A percentile compares a stretch with the other conserved stretches of the same genome.
Evolutionary conservation across 2,888 invertebrate species (phyloP).

Genomic region (Selenia dentaria): DNA sequence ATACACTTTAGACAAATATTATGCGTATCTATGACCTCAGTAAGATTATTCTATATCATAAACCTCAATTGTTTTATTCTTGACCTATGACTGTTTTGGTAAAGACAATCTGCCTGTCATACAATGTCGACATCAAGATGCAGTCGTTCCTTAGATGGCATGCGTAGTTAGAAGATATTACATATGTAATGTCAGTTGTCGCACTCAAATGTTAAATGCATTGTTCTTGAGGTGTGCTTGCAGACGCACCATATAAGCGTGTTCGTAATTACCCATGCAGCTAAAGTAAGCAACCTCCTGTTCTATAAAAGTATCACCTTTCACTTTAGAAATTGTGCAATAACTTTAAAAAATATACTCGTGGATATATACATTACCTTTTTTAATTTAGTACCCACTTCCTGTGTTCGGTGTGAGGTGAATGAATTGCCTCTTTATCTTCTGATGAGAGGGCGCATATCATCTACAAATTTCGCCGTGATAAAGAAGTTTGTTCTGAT

Average conservation of each 20-base stretch:
- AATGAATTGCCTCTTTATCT: too few species aligned
- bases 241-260: slow-evolving; percentile 35
- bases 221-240: slow-evolving; percentile 58
- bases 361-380: too few species aligned
- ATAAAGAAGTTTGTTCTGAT: too few species aligned
- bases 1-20: too few species aligned
- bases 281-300: slow-evolving; percentile 8
- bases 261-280: slow-evolving; percentile 22
- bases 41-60: slow-evolving; percentile 5
- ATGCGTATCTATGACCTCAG: slow-evolving; percentile 4
- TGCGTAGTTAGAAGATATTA: slow-evolving; percentile 43
- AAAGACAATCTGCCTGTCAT: slow-evolving; percentile 21
- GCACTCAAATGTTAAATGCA: slow-evolving; percentile 52
- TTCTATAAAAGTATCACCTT: slow-evolving; percentile 3
- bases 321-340: background rate
- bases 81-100: slow-evolving; percentile 37
- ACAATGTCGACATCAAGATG: slow-evolving; percentile 41
- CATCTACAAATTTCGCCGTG: too few species aligned
- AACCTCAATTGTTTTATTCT: slow-evolving; percentile 7
- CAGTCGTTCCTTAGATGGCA: slow-evolving; percentile 37
- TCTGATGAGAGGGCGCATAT: too few species aligned
- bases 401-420: too few species aligned
- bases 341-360: too few species aligned
- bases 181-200: slow-evolving; percentile 35
- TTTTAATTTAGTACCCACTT: too few species aligned